Evolutionary conservation across 2,797 vertebrate genomes (phyloP).

Genomic region (Chelon labrosus): DNA sequence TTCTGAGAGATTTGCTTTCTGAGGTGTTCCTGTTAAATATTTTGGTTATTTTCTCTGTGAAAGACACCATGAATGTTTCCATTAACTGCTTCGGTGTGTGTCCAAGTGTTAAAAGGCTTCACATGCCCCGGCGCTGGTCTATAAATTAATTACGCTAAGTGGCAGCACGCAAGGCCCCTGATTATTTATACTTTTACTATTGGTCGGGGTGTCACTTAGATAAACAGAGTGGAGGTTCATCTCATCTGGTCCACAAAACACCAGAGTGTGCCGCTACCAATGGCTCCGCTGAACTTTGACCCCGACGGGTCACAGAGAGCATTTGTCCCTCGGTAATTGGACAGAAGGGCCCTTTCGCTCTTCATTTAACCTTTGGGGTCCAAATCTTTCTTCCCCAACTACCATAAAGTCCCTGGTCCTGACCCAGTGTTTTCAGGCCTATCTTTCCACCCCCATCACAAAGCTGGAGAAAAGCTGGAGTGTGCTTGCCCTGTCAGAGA

Average conservation of each 20-base stretch:
- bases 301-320: slow-evolving; percentile 82
- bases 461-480: slow-evolving; percentile 89
- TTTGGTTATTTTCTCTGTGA: slow-evolving; percentile 14
- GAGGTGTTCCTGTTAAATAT: background rate
- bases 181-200: slow-evolving; percentile 85
- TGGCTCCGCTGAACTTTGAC: slow-evolving; percentile 85
- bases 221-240: slow-evolving; percentile 89
- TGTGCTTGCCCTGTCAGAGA: slow-evolving; percentile 87
- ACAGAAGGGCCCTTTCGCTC: slow-evolving; percentile 90
- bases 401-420: slow-evolving; percentile 85
- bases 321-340: slow-evolving; percentile 89
- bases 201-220: slow-evolving; percentile 83
- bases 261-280: slow-evolving; percentile 85
- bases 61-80: slow-evolving; percentile 21
- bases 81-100: background rate
- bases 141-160: slow-evolving; percentile 86
- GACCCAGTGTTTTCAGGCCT: slow-evolving; percentile 87
- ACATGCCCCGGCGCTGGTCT: slow-evolving; percentile 54
- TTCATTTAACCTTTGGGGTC: slow-evolving; percentile 88
- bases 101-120: slow-evolving; percentile 39
- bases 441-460: slow-evolving; percentile 85
- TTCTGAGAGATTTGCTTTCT: background rate
- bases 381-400: slow-evolving; percentile 78
- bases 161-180: slow-evolving; percentile 75
- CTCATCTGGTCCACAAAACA: slow-evolving; percentile 86